Percentiles rank a stretch among this genome's conserved stretches.
Evolutionary conservation across 2,797 vertebrate genomes (phyloP).

Genomic region (Orientallactaga sibirica): DNA sequence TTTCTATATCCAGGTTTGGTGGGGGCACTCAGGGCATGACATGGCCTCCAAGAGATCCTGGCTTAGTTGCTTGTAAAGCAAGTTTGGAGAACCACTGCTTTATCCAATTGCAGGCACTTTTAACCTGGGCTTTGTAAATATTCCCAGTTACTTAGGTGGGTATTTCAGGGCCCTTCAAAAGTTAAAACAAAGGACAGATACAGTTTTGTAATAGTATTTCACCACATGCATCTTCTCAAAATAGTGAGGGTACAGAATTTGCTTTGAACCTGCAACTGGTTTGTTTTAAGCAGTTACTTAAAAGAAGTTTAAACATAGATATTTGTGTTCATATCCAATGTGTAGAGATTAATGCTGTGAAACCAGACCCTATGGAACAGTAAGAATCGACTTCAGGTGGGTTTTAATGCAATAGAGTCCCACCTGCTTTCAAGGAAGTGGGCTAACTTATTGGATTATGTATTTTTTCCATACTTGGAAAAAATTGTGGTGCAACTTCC

Average conservation of each 20-base stretch:
- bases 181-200: neutral
- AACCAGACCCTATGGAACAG: neutral
- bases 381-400: conserved; percentile 49
- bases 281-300: neutral
- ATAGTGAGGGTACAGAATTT: neutral
- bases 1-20: too few relatives aligned
- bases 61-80: neutral
- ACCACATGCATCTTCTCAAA: neutral
- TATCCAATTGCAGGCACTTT: neutral
- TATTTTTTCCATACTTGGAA: conserved; percentile 62
- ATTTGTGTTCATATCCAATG: neutral
- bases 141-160: neutral
- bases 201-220: conserved; percentile 15
- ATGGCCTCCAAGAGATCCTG: neutral
- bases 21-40: too few relatives aligned
- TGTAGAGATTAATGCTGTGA: neutral
- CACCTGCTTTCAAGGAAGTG: conserved; percentile 41
- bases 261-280: conserved; percentile 1
- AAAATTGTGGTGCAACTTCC: conserved; percentile 40
- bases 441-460: conserved; percentile 48
- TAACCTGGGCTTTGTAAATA: neutral
- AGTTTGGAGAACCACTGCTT: neutral
- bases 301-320: neutral
- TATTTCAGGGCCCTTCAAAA: neutral
- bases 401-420: conserved; percentile 1